Conservation (phyloP, 2,888 invertebrate species). For the Torymus tubicola region DNA sequence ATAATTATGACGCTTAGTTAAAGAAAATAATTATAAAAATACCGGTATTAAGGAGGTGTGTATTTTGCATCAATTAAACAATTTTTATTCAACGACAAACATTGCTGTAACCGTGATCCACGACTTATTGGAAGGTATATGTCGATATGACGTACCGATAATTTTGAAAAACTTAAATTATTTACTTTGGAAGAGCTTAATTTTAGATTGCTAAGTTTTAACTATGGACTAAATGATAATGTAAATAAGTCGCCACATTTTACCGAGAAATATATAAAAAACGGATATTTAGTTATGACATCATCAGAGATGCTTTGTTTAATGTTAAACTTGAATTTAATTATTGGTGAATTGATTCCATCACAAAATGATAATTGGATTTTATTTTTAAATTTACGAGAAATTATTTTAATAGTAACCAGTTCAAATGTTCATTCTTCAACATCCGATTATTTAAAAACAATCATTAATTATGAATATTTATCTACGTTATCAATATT, state of each 20-base stretch:
- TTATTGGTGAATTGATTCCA: conserved; percentile 55
- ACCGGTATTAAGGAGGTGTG: conserved; percentile 17
- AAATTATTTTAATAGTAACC: background rate
- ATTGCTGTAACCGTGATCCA: conserved; percentile 57
- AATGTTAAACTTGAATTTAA: conserved; percentile 56
- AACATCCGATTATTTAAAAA: conserved; percentile 4
- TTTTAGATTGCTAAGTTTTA: background rate
- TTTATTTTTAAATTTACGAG: conserved; percentile 52
- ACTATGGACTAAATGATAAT: conserved; percentile 16
- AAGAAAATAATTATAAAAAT: background rate
- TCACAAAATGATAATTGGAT: conserved; percentile 50
- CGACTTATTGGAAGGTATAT: conserved; percentile 40
- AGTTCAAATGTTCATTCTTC: background rate
- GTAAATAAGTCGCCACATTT: conserved; percentile 15
- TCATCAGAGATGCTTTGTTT: too few species aligned
- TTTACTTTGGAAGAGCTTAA: conserved; percentile 25
- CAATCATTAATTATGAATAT: conserved; percentile 14
- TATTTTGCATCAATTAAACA: conserved; percentile 2
- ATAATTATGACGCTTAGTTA: background rate
- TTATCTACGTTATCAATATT: background rate
- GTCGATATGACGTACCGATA: conserved; percentile 55
- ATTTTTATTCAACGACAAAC: conserved; percentile 52
- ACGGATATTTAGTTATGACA: conserved; percentile 43
- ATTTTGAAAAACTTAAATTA: background rate
- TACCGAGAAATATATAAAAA: conserved; percentile 5